Evolutionary conservation across 1,140 invertebrate genomes (phyloP), one percentile per base, ranked within the genome.

Genomic region (Bombus confusus): DNA sequence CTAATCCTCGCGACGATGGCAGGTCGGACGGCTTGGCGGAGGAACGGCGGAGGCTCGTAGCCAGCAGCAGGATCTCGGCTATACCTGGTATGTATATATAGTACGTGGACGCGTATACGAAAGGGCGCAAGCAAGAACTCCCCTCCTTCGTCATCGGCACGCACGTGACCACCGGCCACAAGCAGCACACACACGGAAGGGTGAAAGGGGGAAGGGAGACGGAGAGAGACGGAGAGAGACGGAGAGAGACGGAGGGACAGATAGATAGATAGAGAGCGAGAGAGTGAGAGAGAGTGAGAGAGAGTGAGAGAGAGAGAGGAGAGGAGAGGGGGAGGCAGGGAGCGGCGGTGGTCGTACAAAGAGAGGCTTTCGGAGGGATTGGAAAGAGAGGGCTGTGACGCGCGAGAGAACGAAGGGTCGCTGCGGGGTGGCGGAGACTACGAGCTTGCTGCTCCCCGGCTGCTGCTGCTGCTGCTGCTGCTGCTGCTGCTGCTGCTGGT

Each of bases 121-220:
- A 90, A 80, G 87, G 77, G 64, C 76, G 88, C 68, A 85, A 90
- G 88, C 57, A 89, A 90, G 85, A 75, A 85, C 59, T 86, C 88
- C 80, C 80, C 87, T 76, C 88, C 85, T 91, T 90, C 90, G 89
- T 92, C 88, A 90, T 89, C 85, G 86, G 22, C 6, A 78, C 90
- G 91, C 92, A 90, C 90, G 92, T 92, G 91, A 93, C 90, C 83
- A 89, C 89, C 91, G 81, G 85, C 88, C 90, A 80, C 90, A 93
- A 93, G 87, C 89, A 86, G 89, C 88, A 86, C 80, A 87, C 64
- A 89, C 74, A 72, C 85, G 37, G 64, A 59, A 66, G 31, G 59
- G 62, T 39, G 84, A 69, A 25, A 72, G 47, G 31, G 39, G 39
- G 52, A 78, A 62, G 85, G 71, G 77, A 69, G 86, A 87, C 76